Evolutionary conservation across 2,888 invertebrate species (phyloP).

Genomic region (Branchellion lobata): DNA sequence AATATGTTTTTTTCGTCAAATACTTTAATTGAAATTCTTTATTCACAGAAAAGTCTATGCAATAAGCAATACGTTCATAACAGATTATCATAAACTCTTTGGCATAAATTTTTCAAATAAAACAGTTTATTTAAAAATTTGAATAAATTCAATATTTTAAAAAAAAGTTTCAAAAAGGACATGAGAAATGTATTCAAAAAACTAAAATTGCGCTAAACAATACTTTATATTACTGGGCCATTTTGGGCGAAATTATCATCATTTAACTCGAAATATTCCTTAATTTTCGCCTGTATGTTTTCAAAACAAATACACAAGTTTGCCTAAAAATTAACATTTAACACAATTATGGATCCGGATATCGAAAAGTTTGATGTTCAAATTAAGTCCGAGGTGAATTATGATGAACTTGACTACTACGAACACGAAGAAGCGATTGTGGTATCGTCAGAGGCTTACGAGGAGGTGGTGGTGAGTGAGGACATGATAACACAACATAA

Average conservation of each 20-base stretch:
- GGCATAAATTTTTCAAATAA: too few relatives aligned
- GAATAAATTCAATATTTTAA: too few relatives aligned
- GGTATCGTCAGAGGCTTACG: constrained; percentile 12
- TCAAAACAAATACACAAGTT: constrained; percentile 6
- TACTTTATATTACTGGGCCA: constrained; percentile 38
- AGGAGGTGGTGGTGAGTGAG: constrained; percentile 15
- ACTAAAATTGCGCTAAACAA: neutral
- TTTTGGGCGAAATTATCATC: constrained; percentile 43
- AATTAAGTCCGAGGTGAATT: constrained; percentile 35
- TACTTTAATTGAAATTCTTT: too few relatives aligned
- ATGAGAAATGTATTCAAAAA: too few relatives aligned
- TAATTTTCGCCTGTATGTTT: constrained; percentile 42
- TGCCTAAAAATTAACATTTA: neutral
- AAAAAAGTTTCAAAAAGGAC: too few relatives aligned
- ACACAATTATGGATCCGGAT: constrained; percentile 27
- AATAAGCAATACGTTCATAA: too few relatives aligned
- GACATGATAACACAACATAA: constrained; percentile 1
- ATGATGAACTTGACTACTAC: constrained; percentile 26
- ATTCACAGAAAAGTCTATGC: too few relatives aligned
- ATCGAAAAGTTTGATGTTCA: constrained; percentile 38
- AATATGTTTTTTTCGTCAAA: too few relatives aligned
- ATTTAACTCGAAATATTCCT: constrained; percentile 31
- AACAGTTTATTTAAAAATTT: too few relatives aligned
- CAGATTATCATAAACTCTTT: too few relatives aligned
- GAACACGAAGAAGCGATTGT: constrained; percentile 2